Percentiles rank a stretch among this genome's conserved stretches.
Conservation (phyloP, 2,888 invertebrate genomes). For the Melanophora roralis region DNA sequence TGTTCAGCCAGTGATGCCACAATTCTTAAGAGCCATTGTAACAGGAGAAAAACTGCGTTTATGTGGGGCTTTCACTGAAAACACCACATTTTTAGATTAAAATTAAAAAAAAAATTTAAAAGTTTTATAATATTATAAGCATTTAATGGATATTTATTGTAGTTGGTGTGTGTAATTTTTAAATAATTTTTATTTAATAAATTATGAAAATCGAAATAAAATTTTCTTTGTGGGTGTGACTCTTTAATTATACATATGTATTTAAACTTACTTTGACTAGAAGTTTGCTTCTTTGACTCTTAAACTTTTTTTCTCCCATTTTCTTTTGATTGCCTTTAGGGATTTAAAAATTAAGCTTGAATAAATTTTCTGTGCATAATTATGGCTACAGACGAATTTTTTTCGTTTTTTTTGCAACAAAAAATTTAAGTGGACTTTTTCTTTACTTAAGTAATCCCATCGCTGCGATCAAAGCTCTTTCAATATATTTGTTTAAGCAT, state of each 20-base stretch:
- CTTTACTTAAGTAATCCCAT: conserved; percentile 35
- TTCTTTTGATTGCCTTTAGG: too few relatives aligned
- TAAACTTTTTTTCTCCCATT: not conserved
- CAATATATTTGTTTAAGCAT: too few relatives aligned
- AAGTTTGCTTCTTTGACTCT: not conserved
- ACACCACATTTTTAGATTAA: conserved; percentile 81
- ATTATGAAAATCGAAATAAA: conserved; percentile 17
- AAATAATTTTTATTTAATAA: not conserved
- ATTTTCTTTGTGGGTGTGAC: too few relatives aligned
- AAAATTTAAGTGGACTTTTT: conserved; percentile 24
- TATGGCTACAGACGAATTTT: not conserved
- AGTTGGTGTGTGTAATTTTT: not conserved
- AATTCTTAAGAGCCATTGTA: conserved; percentile 80
- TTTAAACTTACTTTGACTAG: conserved; percentile 1
- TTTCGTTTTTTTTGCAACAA: not conserved
- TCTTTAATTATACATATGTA: too few relatives aligned
- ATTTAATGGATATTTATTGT: not conserved
- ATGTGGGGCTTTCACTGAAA: conserved; percentile 88
- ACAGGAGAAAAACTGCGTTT: conserved; percentile 83
- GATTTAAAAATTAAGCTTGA: not conserved
- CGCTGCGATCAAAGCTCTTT: not conserved
- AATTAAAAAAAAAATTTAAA: not conserved
- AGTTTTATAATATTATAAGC: not conserved
- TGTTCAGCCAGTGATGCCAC: conserved; percentile 69
- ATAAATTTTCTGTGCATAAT: conserved; percentile 19